A percentile compares a stretch with the other conserved stretches of the same genome.
These are phyloP conservation scores for Acrocephalus scirpaceus DNA, from an alignment of 2,797 vertebrate species.

Conservation along the genomic window DNA sequence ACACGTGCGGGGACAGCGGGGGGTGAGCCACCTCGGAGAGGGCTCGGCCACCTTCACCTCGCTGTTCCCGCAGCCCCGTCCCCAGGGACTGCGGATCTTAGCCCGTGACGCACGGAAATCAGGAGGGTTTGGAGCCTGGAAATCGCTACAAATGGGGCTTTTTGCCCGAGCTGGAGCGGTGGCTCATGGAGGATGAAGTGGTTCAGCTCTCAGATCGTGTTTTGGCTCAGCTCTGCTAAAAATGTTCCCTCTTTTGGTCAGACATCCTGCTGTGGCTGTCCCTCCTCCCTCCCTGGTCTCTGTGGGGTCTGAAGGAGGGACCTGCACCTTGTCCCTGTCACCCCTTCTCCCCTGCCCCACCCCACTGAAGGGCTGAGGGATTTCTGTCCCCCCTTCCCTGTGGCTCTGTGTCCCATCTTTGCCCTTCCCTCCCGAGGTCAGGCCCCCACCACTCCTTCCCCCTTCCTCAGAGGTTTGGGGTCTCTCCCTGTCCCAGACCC, in stretches of 20 bases:
- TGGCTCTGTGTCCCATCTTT: neutral
- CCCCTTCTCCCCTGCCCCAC: neutral
- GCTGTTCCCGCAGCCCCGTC: neutral
- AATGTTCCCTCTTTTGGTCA: rapidly evolving
- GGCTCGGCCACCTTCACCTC: neutral
- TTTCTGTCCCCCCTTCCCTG: neutral
- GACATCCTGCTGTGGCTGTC: neutral
- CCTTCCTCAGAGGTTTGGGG: neutral
- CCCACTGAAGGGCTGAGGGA: neutral
- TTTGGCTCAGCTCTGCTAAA: neutral
- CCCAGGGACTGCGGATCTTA: neutral
- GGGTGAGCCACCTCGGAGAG: neutral
- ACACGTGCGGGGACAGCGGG: neutral
- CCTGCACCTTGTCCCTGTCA: rapidly evolving
- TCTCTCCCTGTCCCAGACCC: neutral
- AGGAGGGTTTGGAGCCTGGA: neutral
- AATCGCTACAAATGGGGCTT: rapidly evolving
- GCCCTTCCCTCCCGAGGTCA: neutral
- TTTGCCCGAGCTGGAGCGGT: neutral
- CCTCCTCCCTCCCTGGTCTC: neutral
- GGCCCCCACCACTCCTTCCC: neutral
- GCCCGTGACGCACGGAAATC: neutral
- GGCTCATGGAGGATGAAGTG: neutral
- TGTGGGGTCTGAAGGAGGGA: neutral
- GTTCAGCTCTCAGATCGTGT: neutral